Evolutionary conservation across 2,797 vertebrate species (phyloP), one percentile per base, ranked within the genome.

Genomic region (Cirrhinus mrigala): DNA sequence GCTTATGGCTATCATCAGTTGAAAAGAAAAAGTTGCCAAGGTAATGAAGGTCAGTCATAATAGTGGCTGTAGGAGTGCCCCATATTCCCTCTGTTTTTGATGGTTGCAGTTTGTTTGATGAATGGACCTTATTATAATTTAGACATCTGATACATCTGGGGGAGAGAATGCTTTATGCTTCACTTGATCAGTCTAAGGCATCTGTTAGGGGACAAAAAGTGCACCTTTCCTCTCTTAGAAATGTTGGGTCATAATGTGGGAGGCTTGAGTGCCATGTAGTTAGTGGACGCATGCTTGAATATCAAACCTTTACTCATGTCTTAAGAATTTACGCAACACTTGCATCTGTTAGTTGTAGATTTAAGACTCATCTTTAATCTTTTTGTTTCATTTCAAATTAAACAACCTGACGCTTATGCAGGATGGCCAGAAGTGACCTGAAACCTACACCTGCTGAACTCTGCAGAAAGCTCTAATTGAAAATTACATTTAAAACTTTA

Each of bases 61-160:
- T 68, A 82, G n/a, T 66, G 71, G 44, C 68, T 82, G 77, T 64
- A 79, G 73, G 46, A 60, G 69, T 56, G 58, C 18, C 24, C 56
- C 48, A 76, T 82, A 50, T 86, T 82, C 79, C 76, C 64, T 44
- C 33, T 78, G 33, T 88, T 86, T 85, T 52, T 76, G 77, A 85
- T 80, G 68, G 54, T 58, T 79, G 70, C 66, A 48, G 76, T 86
- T 83, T 69, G 50, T 86, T 86, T 90, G 90, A 90, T 88, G 85
- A 88, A 90, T 89, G 82, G 82, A 74, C 54, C 87, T 89, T 89
- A 90, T 90, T 90, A 89, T 86, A 87, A 86, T 79, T 86, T 86
- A 86, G 86, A 88, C 87, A 83, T 87, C 83, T 88, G 88, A 89
- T 90, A 87, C 37, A 79, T 87, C 75, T 64, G 70, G n/a, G 74